Conservation (phyloP, 35 echinoderm and acorn worm genomes). For the Heliocidaris tuberculata region DNA sequence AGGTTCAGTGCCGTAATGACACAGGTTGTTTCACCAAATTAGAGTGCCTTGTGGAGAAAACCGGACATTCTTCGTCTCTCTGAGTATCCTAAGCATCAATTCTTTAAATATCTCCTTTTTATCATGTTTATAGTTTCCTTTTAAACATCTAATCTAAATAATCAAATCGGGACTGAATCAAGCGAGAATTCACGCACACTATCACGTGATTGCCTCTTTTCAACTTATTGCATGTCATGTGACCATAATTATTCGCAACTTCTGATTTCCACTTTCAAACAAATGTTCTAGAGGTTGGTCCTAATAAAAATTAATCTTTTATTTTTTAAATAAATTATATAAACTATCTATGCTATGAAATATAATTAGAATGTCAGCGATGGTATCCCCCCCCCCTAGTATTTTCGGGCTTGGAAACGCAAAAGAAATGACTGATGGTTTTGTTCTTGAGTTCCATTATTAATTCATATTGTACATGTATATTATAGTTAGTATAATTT, state of each 20-base stretch:
- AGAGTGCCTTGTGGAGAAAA: not conserved
- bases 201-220: not conserved
- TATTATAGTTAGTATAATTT: too few species aligned
- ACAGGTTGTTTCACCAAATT: not conserved
- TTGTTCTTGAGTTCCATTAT: too few species aligned
- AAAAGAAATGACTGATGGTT: too few species aligned
- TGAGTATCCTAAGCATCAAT: not conserved
- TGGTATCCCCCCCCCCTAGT: too few species aligned
- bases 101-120: not conserved
- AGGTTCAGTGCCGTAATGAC: slow-evolving; percentile 21
- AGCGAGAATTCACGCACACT: not conserved
- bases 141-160: slow-evolving; percentile 15
- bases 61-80: not conserved
- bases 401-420: too few species aligned
- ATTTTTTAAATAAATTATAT: too few species aligned
- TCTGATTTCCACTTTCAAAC: not conserved
- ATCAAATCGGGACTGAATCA: not conserved
- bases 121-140: not conserved
- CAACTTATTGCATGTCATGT: not conserved
- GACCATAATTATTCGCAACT: not conserved
- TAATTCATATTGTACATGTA: too few species aligned
- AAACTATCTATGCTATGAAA: too few species aligned
- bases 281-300: not conserved
- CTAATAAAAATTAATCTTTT: too few species aligned
- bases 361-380: too few species aligned